These are phyloP conservation scores for Chaetogeoica ovagalla DNA, from an alignment of 2,888 invertebrate genomes.

Conservation along the genomic window DNA sequence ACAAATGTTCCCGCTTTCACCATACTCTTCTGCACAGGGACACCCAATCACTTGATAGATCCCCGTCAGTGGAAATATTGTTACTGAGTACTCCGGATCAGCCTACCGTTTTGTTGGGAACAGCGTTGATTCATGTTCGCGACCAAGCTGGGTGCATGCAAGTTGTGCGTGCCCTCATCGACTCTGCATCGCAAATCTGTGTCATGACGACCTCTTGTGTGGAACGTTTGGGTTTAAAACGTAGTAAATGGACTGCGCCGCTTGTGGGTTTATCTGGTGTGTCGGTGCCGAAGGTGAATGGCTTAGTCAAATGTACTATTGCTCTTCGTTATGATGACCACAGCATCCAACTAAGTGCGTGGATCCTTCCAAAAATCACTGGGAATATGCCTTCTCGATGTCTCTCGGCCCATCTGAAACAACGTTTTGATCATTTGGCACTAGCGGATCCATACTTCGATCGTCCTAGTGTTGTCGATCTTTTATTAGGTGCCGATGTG, in stretches of 20 bases:
- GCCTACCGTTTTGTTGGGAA: no score
- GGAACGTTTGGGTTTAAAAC: no score
- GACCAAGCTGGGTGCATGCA: not conserved
- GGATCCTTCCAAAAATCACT: conserved; percentile 6
- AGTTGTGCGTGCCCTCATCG: not conserved
- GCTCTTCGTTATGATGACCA: not conserved
- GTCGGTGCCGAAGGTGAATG: not conserved
- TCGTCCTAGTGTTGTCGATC: not conserved
- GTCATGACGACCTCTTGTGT: not conserved
- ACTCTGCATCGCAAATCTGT: not conserved
- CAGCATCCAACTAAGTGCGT: not conserved
- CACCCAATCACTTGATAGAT: not conserved
- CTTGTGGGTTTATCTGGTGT: no score
- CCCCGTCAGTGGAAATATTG: not conserved
- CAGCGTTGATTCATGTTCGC: not conserved
- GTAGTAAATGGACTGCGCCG: not conserved
- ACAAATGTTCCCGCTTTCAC: not conserved
- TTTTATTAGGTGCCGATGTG: not conserved
- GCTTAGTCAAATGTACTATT: not conserved
- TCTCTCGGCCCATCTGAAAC: not conserved
- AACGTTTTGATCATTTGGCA: not conserved
- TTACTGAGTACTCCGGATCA: not conserved
- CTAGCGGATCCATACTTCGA: not conserved
- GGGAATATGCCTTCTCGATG: not conserved
- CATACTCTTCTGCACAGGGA: not conserved